A percentile compares a stretch with the other conserved stretches of the same genome.
These are phyloP conservation scores for Apodemus speciosus DNA, from an alignment of 2,113 vertebrate species.

Conservation along the genomic window DNA sequence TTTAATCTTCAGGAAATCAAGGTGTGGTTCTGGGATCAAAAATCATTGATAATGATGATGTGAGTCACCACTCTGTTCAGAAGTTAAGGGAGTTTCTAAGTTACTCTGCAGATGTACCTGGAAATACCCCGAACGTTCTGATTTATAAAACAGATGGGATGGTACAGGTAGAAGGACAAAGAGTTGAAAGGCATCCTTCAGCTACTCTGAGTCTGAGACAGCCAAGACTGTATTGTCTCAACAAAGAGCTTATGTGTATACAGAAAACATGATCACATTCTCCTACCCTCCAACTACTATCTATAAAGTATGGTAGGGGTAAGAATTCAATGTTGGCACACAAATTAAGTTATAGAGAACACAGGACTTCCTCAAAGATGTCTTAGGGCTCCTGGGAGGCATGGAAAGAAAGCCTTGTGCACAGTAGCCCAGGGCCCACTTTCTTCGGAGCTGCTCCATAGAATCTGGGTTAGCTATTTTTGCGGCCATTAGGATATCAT, in stretches of 20 bases:
- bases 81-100: conserved; percentile 23
- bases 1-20: conserved; percentile 58
- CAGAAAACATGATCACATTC: neutral
- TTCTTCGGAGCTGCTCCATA: neutral
- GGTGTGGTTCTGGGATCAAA: conserved; percentile 56
- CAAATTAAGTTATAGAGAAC: neutral
- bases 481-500: conserved; percentile 6
- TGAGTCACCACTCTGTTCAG: conserved; percentile 46
- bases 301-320: neutral
- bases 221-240: neutral
- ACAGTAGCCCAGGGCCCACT: neutral
- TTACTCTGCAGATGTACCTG: conserved; percentile 8
- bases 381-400: neutral
- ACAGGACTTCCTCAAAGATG: neutral
- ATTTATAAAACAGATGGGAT: conserved; percentile 19
- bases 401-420: neutral
- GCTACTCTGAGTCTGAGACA: neutral
- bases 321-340: neutral
- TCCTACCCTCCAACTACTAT: neutral
- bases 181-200: neutral
- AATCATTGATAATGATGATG: conserved; percentile 14
- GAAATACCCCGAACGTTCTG: conserved; percentile 21
- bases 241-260: neutral
- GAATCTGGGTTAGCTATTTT: neutral
- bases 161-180: neutral